Evolutionary conservation across 2,797 vertebrate species (phyloP), one percentile per base, ranked within the genome.

Genomic region (Antennarius maculatus): DNA sequence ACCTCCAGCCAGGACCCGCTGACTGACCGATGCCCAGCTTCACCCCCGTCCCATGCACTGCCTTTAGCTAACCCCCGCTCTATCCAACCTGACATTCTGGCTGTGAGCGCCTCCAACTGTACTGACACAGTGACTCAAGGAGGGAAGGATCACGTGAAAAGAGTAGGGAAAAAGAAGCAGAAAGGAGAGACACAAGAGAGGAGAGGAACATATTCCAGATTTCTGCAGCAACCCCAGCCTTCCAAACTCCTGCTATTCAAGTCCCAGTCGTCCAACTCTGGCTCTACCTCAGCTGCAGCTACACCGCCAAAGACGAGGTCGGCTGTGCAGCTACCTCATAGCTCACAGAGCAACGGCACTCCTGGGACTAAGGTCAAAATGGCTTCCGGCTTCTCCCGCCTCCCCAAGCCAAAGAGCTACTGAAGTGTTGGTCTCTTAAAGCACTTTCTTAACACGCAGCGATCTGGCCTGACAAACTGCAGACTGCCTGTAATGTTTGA

Each of bases 351-450:
- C 54, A 5, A 1, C 43, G 4, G 6, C 41, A 1, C 55, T 1
- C 23, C 64, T 1, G 63, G 61, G 10, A 9, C 45, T 3, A 83
- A 76, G 27, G 11, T 71, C 23, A 83, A 59, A 67, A 52, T 47
- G 1, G 29, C 31, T 0, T 67, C 61, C n/a, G 50, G 57, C 53
- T 91, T 84, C 54, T 97, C 95, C 51, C 95, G 94, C 80, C 96
- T 97, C 89, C 96, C 95, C 71, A 97, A 96, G 81, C 96, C 96
- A 94, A 97, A 97, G 93, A 95, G 83, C 16, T 92, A 95, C 82
- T 96, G 93, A 54, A 45, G 46, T 3, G 46, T 2, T 9, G 7
- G 46, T 2, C 27, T 45, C 13, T 12, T 2, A 1, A n/a, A 39
- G 7, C 57, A 0, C 3, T 51, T 55, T 55, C 75, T 52, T 48